Evolutionary conservation across 1,140 invertebrate species (phyloP).

Genomic region (Notospermus geniculatus): DNA sequence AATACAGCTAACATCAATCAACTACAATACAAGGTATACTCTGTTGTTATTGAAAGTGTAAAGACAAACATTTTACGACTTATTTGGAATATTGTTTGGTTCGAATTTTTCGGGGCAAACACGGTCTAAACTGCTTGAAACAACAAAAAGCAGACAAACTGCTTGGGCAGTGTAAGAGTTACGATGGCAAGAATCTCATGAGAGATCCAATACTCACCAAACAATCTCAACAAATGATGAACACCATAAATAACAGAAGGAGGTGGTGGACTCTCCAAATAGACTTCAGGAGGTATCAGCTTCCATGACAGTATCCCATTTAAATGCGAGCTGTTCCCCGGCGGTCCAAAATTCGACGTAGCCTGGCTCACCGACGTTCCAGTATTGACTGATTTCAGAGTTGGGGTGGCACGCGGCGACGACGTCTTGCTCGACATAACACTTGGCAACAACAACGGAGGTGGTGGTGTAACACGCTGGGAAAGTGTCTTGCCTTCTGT

Average conservation of each 20-base stretch:
- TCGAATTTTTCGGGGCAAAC: too few relatives aligned
- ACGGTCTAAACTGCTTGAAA: too few relatives aligned
- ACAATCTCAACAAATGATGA: slow-evolving; percentile 70
- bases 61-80: too few relatives aligned
- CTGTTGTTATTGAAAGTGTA: too few relatives aligned
- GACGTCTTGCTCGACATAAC: slow-evolving; percentile 14
- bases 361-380: neutral
- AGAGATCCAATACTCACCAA: slow-evolving; percentile 67
- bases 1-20: too few relatives aligned
- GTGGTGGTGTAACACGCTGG: slow-evolving; percentile 21
- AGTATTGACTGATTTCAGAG: neutral
- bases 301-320: slow-evolving; percentile 65
- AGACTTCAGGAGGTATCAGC: slow-evolving; percentile 63
- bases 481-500: neutral
- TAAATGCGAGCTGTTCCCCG: slow-evolving; percentile 40
- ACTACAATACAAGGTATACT: too few relatives aligned
- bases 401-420: neutral
- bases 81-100: too few relatives aligned
- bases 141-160: too few relatives aligned
- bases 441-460: slow-evolving; percentile 24
- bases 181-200: too few relatives aligned
- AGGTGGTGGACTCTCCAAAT: slow-evolving; percentile 54
- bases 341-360: neutral
- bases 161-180: too few relatives aligned
- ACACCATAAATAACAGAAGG: slow-evolving; percentile 77